phyloP scores from a whole-genome alignment of 1,140 invertebrate species.

The Chrysomallon squamiferum region DNA sequence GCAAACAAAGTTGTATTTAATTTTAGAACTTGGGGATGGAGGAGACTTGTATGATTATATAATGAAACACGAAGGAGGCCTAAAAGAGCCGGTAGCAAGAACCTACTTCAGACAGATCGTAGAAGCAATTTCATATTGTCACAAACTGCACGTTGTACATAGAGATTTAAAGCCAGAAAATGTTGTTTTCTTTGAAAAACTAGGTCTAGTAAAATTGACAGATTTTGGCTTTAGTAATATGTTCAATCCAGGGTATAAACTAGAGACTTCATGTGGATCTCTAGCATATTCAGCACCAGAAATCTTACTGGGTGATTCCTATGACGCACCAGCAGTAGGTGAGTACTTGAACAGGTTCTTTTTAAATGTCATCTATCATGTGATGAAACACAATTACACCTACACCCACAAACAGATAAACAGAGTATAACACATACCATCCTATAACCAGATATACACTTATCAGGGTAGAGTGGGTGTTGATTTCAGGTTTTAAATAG shows the following conservation, averaged over 20 bases:
- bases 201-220: conserved; percentile 96
- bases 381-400: too few relatives aligned
- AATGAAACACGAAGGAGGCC: conserved; percentile 84
- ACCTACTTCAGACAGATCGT: conserved; percentile 96
- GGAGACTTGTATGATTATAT: conserved; percentile 99
- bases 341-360: conserved; percentile 59
- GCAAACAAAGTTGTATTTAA: conserved; percentile 74
- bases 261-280: conserved; percentile 99
- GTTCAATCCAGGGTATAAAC: conserved; percentile 95
- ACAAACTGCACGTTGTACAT: conserved; percentile 91
- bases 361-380: too few relatives aligned
- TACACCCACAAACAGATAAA: too few relatives aligned
- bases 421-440: too few relatives aligned
- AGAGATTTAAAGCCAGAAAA: conserved; percentile 99
- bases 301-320: conserved; percentile 89
- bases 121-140: conserved; percentile 96
- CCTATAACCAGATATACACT: too few relatives aligned
- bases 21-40: conserved; percentile 97
- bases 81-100: conserved; percentile 77
- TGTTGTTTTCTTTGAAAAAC: conserved; percentile 97
- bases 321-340: conserved; percentile 85
- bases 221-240: conserved; percentile 98
- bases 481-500: too few relatives aligned
- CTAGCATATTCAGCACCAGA: conserved; percentile 99
- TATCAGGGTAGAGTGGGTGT: too few relatives aligned